Evolutionary conservation across 2,113 vertebrate genomes (phyloP), one percentile per base, ranked within the genome.

Genomic region (Nibea albiflora): DNA sequence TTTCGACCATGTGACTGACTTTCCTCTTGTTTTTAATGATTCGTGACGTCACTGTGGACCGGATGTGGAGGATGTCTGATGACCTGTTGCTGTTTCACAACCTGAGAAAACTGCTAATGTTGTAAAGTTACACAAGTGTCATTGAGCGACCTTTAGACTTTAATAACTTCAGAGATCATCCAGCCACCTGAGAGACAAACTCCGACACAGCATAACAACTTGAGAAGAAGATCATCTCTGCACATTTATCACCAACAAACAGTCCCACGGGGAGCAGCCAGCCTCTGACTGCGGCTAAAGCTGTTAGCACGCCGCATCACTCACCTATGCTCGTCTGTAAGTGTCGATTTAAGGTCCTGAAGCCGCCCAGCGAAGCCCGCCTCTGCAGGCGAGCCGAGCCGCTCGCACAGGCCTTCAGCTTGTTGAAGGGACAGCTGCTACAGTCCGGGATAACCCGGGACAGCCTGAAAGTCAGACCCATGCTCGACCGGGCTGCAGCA

Each of bases 381-480:
- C 77, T 91, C 5, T 75, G 57, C 2, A 44, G 17, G 39, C 7
- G 53, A 19, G 85, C 42, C 4, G 11, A 50, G 6, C 64, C 69
- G 63, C 65, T 80, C 16, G 3, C 69, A 16, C 90, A 91, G 47
- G 73, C 65, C 16, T 85, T 90, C 1, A 91, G 53, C 17, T 79
- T 88, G 75, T 85, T 81, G 1, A 95, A 31, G 0, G 90, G 92
- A 90, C 93, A 94, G 1, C 64, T 49, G 19, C 73, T 89, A 67
- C 93, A 94, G 47, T 92, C 90, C 3, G 91, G 88, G 8, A 85
- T 78, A 58, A 89, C 84, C 76, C 93, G 78, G 10, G 81, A 88
- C 47, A 95, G 80, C 83, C 91, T 92, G 80, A 94, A 94, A 92
- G 93, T 90, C 73, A 95, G 88, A 2, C 92, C 89, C 89, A 94